Conservation (phyloP, 2,797 vertebrate genomes). For the Channallabes apus region DNA sequence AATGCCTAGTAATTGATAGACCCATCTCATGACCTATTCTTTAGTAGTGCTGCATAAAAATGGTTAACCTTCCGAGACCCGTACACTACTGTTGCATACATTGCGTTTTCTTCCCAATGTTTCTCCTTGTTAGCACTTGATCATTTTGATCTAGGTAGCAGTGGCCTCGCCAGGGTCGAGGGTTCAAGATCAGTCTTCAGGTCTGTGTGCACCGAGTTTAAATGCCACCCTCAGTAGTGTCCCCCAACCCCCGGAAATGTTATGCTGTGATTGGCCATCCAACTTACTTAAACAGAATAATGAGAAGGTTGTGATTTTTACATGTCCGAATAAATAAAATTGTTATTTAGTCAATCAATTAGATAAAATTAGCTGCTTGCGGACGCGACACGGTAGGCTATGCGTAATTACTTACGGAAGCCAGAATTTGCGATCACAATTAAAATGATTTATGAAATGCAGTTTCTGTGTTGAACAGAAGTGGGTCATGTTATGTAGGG, state of each 20-base stretch:
- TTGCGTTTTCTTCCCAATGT: too few species aligned
- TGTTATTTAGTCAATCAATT: not conserved
- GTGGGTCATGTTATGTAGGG: conserved; percentile 15
- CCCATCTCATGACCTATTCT: conserved; percentile 6
- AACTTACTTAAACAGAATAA: not conserved
- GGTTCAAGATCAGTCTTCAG: too few species aligned
- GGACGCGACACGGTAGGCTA: not conserved
- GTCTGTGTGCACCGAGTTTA: too few species aligned
- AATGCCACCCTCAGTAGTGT: too few species aligned
- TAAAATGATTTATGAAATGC: conserved; percentile 23
- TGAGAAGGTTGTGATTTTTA: not conserved
- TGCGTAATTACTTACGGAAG: not conserved
- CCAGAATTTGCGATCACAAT: conserved; percentile 1
- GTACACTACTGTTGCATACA: too few species aligned
- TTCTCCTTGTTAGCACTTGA: too few species aligned
- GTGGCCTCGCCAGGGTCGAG: too few species aligned
- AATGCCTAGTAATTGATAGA: not conserved
- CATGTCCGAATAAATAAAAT: conserved; percentile 1
- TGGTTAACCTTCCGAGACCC: not conserved
- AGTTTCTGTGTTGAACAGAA: conserved; percentile 15
- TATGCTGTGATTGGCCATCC: not conserved
- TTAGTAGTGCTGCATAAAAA: not conserved
- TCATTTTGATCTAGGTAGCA: too few species aligned
- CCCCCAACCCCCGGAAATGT: not conserved
- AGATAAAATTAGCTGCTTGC: not conserved